Percentiles rank a stretch among this genome's conserved stretches.
Conservation (phyloP, 2,113 vertebrate species). For the Glaucidium brasilianum region DNA sequence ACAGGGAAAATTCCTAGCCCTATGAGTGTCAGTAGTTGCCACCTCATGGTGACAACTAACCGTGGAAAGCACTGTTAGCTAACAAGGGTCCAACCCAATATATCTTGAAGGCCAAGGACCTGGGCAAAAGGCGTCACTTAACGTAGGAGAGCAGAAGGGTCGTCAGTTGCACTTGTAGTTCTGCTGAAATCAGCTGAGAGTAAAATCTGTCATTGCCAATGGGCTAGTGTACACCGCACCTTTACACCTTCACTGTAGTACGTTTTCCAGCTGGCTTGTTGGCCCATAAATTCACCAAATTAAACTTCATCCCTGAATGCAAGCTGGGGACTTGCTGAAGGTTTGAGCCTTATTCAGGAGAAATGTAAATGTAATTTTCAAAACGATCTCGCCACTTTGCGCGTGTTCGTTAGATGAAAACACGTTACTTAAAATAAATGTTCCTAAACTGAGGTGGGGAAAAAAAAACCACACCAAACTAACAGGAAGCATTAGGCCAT, state of each 20-base stretch:
- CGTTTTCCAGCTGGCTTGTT: conserved; percentile 47
- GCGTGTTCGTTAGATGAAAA: conserved; percentile 42
- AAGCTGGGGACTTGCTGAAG: conserved; percentile 10
- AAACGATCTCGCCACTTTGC: conserved; percentile 24
- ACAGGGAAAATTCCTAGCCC: neutral
- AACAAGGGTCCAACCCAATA: neutral
- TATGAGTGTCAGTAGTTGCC: neutral
- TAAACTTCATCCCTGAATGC: neutral
- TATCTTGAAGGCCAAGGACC: neutral
- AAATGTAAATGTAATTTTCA: conserved; percentile 38
- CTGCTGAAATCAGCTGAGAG: conserved; percentile 22
- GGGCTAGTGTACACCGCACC: conserved; percentile 24
- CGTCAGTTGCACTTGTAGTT: neutral
- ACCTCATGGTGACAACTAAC: neutral
- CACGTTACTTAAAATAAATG: conserved; percentile 59
- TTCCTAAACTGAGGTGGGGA: conserved; percentile 37
- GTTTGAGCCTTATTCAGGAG: neutral
- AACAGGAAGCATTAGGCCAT: conserved; percentile 52
- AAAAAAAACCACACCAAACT: accelerated
- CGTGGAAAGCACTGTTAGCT: neutral
- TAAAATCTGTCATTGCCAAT: neutral
- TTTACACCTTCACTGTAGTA: conserved; percentile 25
- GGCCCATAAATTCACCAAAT: conserved; percentile 37
- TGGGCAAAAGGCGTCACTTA: neutral
- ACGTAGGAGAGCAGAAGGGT: neutral